Percentiles rank a stretch among this genome's conserved stretches.
Conservation (phyloP, 2,888 invertebrate species). For the Ormia ochracea region DNA sequence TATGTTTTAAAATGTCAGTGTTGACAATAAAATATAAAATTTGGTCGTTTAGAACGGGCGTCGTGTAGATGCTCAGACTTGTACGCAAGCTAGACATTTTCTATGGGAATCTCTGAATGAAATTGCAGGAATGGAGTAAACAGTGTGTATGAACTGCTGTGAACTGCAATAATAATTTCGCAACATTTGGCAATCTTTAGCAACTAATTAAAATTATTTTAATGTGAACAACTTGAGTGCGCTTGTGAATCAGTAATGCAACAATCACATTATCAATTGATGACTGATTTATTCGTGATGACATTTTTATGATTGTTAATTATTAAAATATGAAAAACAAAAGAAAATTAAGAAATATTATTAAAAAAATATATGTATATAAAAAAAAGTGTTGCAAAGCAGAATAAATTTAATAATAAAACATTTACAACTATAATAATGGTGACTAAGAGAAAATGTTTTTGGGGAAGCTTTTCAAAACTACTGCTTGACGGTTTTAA, state of each 20-base stretch:
- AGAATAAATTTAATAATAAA: neutral
- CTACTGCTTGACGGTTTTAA: neutral
- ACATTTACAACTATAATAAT: neutral
- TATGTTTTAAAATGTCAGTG: too few species aligned
- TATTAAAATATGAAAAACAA: neutral
- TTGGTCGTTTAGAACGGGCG: too few species aligned
- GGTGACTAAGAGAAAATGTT: constrained; percentile 9
- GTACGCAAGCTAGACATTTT: too few species aligned
- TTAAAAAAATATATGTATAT: neutral
- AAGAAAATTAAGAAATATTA: neutral
- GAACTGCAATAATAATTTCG: too few species aligned
- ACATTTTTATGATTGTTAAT: constrained; percentile 51
- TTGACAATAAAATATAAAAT: too few species aligned
- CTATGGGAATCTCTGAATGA: too few species aligned
- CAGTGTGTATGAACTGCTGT: too few species aligned
- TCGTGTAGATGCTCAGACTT: too few species aligned
- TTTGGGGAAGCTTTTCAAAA: neutral
- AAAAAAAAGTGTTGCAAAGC: neutral
- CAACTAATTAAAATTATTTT: constrained; percentile 38
- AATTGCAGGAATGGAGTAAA: too few species aligned
- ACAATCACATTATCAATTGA: constrained; percentile 27
- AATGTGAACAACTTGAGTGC: neutral
- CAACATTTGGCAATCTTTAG: constrained; percentile 20
- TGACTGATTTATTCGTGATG: constrained; percentile 58
- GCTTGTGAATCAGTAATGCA: neutral